Evolutionary conservation across 2,888 invertebrate species (phyloP), one percentile per base, ranked within the genome.

Genomic region (Rapana venosa): DNA sequence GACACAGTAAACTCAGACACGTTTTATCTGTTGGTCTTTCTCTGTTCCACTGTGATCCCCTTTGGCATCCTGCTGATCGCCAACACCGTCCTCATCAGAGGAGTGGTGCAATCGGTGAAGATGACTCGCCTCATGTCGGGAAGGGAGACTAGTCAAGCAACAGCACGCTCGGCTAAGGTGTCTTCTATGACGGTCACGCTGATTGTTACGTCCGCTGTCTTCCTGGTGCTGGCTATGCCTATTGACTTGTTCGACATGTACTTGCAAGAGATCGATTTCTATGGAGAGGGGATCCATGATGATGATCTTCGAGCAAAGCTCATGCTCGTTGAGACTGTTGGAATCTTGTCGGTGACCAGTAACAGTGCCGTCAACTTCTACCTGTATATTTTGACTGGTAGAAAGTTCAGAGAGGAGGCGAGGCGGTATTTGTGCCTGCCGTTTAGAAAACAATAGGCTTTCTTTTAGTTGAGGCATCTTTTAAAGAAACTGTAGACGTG

Each of bases 161-260:
- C 26, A 85, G 1, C 36, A 35, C 35, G 22, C 47, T 11, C 32
- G 1, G 36, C 26, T 58, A 32, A 74, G 6, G 81, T 84, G 36
- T n/a, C 35, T 15, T 84, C 85, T 58, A 56, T 84, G 70, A 85
- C 66, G 47, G n/a, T 70, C 17, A 89, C 85, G 5, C 22, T 83
- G 15, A 83, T 83, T 26, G 26, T 83, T 26, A 83, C 81, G 0
- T 83, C 81, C 17, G 11, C 81, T 36, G 81, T 26, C 26, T 83
- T 83, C 26, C 15, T 83, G 81, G 20, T 83, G 22, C 30, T 47
- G 26, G 36, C 81, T 5, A 8, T 47, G 36, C 81, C 81, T 26
- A 30, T 47, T 13, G 36, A 36, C 13, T 20, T 83, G 17, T 83
- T 30, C 22, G 20, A 35, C 0, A 20, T 79, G 2, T 35, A 79